Evolutionary conservation across 2,888 invertebrate species (phyloP).

Genomic region (Sisyra terminalis): DNA sequence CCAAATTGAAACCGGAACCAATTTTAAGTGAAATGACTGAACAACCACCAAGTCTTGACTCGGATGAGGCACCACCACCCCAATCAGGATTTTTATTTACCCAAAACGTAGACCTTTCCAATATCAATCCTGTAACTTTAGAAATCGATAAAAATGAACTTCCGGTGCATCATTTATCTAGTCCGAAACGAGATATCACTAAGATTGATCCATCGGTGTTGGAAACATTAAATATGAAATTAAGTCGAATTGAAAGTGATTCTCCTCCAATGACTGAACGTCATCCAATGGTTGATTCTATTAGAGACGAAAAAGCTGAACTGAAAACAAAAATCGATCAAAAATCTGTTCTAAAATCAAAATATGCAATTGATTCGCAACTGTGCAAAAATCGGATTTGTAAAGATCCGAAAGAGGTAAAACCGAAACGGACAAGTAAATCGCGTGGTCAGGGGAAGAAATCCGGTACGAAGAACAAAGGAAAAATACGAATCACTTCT

Average conservation of each 20-base stretch:
- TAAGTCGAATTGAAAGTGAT: slow-evolving; percentile 62
- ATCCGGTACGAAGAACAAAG: slow-evolving; percentile 41
- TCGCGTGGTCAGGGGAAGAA: slow-evolving; percentile 41
- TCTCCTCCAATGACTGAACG: slow-evolving; percentile 60
- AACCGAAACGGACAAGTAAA: slow-evolving; percentile 44
- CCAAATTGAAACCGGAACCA: slow-evolving; percentile 40
- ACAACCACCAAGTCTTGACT: slow-evolving; percentile 26
- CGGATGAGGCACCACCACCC: slow-evolving; percentile 27
- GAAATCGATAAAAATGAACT: slow-evolving; percentile 48
- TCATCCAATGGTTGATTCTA: slow-evolving; percentile 20
- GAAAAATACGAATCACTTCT: slow-evolving; percentile 55
- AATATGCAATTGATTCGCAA: slow-evolving; percentile 11
- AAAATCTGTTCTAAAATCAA: slow-evolving; percentile 12
- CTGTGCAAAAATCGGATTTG: slow-evolving; percentile 22
- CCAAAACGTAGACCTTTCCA: slow-evolving; percentile 57
- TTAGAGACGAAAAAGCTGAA: slow-evolving; percentile 13
- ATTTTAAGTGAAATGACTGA: slow-evolving; percentile 17
- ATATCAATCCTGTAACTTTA: slow-evolving; percentile 53
- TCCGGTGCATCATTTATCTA: slow-evolving; percentile 43
- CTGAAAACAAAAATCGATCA: slow-evolving; percentile 15
- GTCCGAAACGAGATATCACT: slow-evolving; percentile 54
- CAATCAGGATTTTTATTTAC: slow-evolving; percentile 50
- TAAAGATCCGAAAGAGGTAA: slow-evolving; percentile 35
- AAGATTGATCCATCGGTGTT: slow-evolving; percentile 50
- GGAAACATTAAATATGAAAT: slow-evolving; percentile 52